A percentile compares a stretch with the other conserved stretches of the same genome.
Evolutionary conservation across 2,113 vertebrate species (phyloP).

Genomic region (Etia nguti): DNA sequence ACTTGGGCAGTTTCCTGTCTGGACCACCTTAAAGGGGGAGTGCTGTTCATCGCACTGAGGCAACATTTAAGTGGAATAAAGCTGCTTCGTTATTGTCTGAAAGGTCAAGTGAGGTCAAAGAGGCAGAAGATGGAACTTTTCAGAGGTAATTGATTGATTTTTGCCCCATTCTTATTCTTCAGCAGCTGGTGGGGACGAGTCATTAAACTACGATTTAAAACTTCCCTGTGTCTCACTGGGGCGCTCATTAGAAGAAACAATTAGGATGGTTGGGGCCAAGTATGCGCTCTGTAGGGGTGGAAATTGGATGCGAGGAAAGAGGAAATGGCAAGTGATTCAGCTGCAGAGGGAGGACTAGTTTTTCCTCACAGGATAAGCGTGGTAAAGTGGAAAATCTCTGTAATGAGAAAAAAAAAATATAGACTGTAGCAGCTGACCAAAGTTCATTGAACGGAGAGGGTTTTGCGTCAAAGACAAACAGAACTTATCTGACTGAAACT

Average conservation of each 20-base stretch:
- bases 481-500: slow-evolving; percentile 64
- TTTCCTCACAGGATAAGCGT: neutral
- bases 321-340: slow-evolving; percentile 51
- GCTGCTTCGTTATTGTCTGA: slow-evolving; percentile 42
- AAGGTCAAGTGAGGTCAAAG: slow-evolving; percentile 62
- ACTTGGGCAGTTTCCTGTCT: slow-evolving; percentile 48
- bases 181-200: slow-evolving; percentile 49
- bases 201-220: slow-evolving; percentile 46
- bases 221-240: slow-evolving; percentile 28
- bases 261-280: slow-evolving; percentile 12
- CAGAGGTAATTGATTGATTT: slow-evolving; percentile 56
- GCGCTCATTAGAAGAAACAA: slow-evolving; percentile 60
- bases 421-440: slow-evolving; percentile 47
- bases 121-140: slow-evolving; percentile 51
- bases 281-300: slow-evolving; percentile 17
- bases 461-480: slow-evolving; percentile 63
- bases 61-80: slow-evolving; percentile 45
- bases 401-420: neutral
- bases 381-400: neutral
- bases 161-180: slow-evolving; percentile 41
- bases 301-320: slow-evolving; percentile 5
- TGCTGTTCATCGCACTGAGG: neutral
- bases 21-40: slow-evolving; percentile 53
- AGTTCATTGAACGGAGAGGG: slow-evolving; percentile 49
- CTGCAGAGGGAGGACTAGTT: neutral